Conservation (phyloP, 2,797 vertebrate genomes). For the Enteromius thamalakanensis region DNA sequence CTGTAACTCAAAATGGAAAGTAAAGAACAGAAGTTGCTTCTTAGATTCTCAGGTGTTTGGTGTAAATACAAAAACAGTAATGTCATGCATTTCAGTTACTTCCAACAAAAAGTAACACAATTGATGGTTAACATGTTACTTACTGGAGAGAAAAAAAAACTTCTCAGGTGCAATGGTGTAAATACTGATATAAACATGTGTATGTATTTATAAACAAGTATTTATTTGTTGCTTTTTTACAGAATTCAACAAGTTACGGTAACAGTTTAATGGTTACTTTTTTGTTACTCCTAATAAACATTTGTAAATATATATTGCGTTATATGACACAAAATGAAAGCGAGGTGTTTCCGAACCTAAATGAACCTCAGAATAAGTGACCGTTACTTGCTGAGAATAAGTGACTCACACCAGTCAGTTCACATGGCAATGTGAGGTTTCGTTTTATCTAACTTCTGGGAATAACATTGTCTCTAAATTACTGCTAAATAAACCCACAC, state of each 20-base stretch:
- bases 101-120: too few relatives aligned
- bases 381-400: background rate
- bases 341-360: background rate
- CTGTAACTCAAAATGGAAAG: background rate
- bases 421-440: background rate
- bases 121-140: too few relatives aligned
- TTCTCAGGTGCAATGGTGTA: background rate
- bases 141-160: too few relatives aligned
- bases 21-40: background rate
- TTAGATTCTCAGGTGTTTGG: too few relatives aligned
- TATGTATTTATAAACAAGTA: too few relatives aligned
- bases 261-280: background rate
- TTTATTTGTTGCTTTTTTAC: background rate
- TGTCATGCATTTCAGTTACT: too few relatives aligned
- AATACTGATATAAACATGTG: background rate
- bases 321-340: background rate
- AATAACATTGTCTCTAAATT: conserved; percentile 3
- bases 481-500: conserved; percentile 15
- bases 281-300: background rate
- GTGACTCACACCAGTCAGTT: background rate
- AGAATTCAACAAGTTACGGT: background rate
- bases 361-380: background rate
- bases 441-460: background rate
- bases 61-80: too few relatives aligned
- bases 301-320: background rate